Base-by-base conservation (phyloP, 2,888 invertebrate species). In the Trachelus troglodyta region DNA sequence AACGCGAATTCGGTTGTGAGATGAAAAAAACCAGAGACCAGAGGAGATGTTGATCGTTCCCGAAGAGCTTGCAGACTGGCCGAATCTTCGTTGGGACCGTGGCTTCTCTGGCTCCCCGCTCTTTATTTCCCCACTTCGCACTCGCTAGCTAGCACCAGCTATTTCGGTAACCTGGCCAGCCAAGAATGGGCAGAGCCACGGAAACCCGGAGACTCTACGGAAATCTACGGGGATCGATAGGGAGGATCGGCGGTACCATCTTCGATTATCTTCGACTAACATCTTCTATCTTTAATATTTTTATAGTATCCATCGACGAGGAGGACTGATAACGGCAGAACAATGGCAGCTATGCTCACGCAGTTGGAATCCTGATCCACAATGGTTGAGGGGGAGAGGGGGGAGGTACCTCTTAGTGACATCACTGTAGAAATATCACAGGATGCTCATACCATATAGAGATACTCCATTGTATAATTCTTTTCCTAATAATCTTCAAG, bases 131-230 rank as follows among this genome's bases (percentile, higher is more conserved):
- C 56, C 56, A 56, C 56, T 56, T 56, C 23, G 23, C 23, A 56
- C 56, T 56, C 56, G 56, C 23, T 23, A 56, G 56, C 56, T 56
- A 56, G 83, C 84, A 82, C 85, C 86, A 86, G 90, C 86, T 91
- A 91, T 91, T 91, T 91, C 86, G 88, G 91, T 90, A 91, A 89
- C 90, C 85, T 86, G 88, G 89, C 89, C 88, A 87, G 89, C 91
- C 91, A 91, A 91, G 91, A 91, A 91, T 91, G 91, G 91, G 89
- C 91, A 91, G 90, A 87, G 87, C 87, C 87, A 56, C 56, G 56
- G 56, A 56, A 56, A 56, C 56, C 56, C 56, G 56, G 56, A 31
- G 71, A 31, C 71, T 71, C 71, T 71, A 71, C 71, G 71, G 31
- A 31, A 71, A 56, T 56, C 56, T 56, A 56, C 56, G 56, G 56